Evolutionary conservation across 1,140 invertebrate species (phyloP).

Genomic region (Dendrolimus kikuchii): DNA sequence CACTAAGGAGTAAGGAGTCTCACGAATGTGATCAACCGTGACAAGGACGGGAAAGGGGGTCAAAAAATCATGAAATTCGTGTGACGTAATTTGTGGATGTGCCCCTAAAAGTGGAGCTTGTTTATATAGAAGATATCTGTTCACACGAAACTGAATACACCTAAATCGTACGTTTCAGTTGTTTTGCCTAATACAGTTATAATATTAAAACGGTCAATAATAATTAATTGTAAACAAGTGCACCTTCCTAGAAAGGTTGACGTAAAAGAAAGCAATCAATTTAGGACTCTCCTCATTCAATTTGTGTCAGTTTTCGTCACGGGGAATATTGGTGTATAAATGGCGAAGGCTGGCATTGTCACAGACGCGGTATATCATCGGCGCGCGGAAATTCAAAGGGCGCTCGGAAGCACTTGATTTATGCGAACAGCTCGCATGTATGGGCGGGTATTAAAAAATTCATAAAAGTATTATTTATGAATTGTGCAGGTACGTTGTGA

Average conservation of each 20-base stretch:
- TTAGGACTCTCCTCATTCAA: constrained; percentile 20
- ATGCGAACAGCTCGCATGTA: constrained; percentile 41
- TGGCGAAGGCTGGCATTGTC: constrained; percentile 49
- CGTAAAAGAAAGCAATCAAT: neutral
- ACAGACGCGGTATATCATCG: constrained; percentile 52
- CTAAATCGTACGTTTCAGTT: constrained; percentile 8
- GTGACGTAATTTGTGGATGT: too few relatives aligned
- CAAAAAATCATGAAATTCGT: too few relatives aligned
- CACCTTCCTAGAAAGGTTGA: constrained; percentile 1
- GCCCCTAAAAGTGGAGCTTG: too few relatives aligned
- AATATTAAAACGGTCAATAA: too few relatives aligned
- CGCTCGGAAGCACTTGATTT: constrained; percentile 62
- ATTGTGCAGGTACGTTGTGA: constrained; percentile 32
- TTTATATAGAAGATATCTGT: too few relatives aligned
- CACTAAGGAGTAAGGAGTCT: too few relatives aligned
- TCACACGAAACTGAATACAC: neutral
- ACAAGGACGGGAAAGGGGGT: too few relatives aligned
- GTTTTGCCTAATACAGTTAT: too few relatives aligned
- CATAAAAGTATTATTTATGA: constrained; percentile 61
- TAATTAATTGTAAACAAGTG: too few relatives aligned
- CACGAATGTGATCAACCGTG: too few relatives aligned
- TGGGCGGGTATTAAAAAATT: constrained; percentile 58
- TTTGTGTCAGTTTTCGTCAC: constrained; percentile 32
- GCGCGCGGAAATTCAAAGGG: constrained; percentile 53
- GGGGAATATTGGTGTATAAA: constrained; percentile 43